Evolutionary conservation across 1,140 invertebrate species (phyloP), one percentile per base, ranked within the genome.

Genomic region (Phymastichus coffea): DNA sequence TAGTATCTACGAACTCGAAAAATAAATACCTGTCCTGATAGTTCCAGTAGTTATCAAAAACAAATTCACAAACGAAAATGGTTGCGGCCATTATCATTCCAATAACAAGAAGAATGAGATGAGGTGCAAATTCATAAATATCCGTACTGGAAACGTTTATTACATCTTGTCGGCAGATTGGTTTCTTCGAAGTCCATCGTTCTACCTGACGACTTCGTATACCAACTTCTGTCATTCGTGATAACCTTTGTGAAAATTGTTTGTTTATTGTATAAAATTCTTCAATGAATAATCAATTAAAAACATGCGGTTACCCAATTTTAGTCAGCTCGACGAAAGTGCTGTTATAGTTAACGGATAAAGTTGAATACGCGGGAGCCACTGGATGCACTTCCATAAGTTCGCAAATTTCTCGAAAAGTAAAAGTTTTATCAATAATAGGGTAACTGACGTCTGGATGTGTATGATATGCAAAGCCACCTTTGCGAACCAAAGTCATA

Each of bases 301-400:
- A n/a, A n/a, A n/a, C n/a, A n/a, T n/a, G n/a, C n/a, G n/a, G n/a
- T 44, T 64, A 69, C 66, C 68, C 63, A 1, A 67, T 38, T 60
- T 57, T 69, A 26, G 40, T 28, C 14, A 67, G 55, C 57, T 69
- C 68, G 10, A 61, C 14, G 20, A 69, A 64, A 30, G 64, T 61
- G 46, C 66, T 65, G 19, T 66, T 62, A 33, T 48, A 25, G 14
- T 51, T 60, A 10, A 63, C 62, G 19, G 62, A 63, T 2, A 67
- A 20, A 22, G 64, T 63, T 25, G 63, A 35, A 49, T n/a, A 53
- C 9, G 22, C 17, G 2, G 63, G 63, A 19, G 49, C 20, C 7
- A 28, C 19, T 1, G 64, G 4, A 28, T 66, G 63, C 19, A 70
- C 66, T 55, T 65, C 64, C 8, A 58, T 70, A 12, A 70, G 47